Base-by-base conservation (phyloP, 2,797 vertebrate species). In the Luscinia megarhynchos region DNA sequence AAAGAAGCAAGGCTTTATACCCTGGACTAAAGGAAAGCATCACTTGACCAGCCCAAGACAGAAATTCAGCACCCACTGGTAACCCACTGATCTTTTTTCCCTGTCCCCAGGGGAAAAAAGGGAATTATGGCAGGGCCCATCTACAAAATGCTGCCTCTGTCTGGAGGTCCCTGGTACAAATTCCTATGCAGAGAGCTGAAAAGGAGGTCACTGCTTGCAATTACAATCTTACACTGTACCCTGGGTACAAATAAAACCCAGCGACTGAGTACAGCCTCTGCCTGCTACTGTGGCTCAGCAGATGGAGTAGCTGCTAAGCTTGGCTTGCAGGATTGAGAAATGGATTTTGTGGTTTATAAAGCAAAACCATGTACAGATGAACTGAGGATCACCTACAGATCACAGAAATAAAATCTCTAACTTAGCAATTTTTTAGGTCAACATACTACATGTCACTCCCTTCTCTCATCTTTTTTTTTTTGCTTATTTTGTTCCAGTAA, bases 291-390 rank as follows among this genome's bases (percentile, higher is more conserved):
- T 14, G 87, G 69, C 66, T 92, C 68, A 87, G 84, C 89, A 95
- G 94, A 89, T 90, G 89, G 94, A 85, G 43, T 32, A 78, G 43
- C n/a, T 68, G 30, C 64, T 93, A 87, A 94, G 46, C 82, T 63
- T 72, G 62, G 76, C 6, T 92, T 78, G 62, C 40, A 41, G 73
- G 87, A 93, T 32, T 93, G 92, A 85, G 62, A 92, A 87, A 63
- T 46, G 55, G 87, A 62, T 90, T 87, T 95, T 91, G 91, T 80
- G 26, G 89, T 87, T 80, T 80, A 66, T 73, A 59, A 59, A 66
- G 46, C 84, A 87, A 91, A 50, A 66, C 58, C 0, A 2, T 41
- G 53, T 70, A 34, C 81, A 67, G 41, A 89, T 74, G 48, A 95
- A 64, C 34, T 54, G 77, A 90, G 81, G 76, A 89, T 87, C 5